Conservation (phyloP, 2,888 invertebrate genomes). For the Silvanus unidentatus region DNA sequence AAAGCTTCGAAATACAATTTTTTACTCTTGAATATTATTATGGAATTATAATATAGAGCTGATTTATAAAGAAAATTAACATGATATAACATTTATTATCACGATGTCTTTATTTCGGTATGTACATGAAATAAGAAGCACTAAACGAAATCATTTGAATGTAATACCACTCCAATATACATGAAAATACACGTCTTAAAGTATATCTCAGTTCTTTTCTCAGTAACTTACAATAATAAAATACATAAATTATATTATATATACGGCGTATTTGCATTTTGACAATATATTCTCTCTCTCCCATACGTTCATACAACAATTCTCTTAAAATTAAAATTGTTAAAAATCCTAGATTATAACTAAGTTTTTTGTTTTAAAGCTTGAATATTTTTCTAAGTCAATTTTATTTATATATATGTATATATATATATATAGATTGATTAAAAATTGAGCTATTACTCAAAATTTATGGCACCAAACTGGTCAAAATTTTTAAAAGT, state of each 20-base stretch:
- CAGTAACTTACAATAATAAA: conserved; percentile 37
- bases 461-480: conserved; percentile 46
- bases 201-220: conserved; percentile 36
- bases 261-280: conserved; percentile 31
- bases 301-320: conserved; percentile 21
- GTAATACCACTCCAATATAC: conserved; percentile 33
- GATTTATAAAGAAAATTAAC: neutral
- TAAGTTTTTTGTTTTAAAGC: conserved; percentile 40
- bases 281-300: conserved; percentile 26
- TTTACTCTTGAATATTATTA: conserved; percentile 22
- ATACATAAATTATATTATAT: conserved; percentile 42
- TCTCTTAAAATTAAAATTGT: conserved; percentile 30
- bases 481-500: conserved; percentile 43
- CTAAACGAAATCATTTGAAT: neutral
- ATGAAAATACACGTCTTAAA: conserved; percentile 34
- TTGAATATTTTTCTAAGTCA: conserved; percentile 40
- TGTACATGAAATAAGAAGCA: neutral
- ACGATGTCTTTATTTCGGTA: neutral
- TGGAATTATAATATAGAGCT: neutral
- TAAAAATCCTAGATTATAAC: conserved; percentile 39
- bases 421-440: conserved; percentile 28
- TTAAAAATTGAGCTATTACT: conserved; percentile 49
- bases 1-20: conserved; percentile 20
- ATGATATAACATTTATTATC: neutral
- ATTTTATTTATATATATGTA: conserved; percentile 11